Percentiles rank a stretch among this genome's conserved stretches.
Conservation (phyloP, 2,113 vertebrate species). For the Brachionichthys hirsutus region DNA sequence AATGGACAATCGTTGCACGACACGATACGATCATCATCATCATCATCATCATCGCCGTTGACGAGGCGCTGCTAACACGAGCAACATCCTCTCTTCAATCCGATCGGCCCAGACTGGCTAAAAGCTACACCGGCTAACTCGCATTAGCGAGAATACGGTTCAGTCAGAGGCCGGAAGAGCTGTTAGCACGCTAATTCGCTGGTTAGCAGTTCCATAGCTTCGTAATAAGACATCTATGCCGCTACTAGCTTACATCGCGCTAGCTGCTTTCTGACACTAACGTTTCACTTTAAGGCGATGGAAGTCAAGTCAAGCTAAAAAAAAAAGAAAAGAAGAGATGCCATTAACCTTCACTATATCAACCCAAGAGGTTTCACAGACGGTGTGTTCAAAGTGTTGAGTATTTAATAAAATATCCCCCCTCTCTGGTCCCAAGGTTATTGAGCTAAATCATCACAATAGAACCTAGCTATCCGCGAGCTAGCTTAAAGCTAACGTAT, state of each 20-base stretch:
- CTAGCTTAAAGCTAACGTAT: slow-evolving; percentile 56
- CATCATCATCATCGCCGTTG: slow-evolving; percentile 49
- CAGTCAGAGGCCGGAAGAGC: slow-evolving; percentile 13
- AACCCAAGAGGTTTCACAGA: not conserved
- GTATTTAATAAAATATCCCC: not conserved
- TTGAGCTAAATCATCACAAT: slow-evolving; percentile 71
- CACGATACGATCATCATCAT: slow-evolving; percentile 40
- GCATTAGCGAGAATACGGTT: slow-evolving; percentile 8
- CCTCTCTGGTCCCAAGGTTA: slow-evolving; percentile 61
- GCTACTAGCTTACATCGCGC: slow-evolving; percentile 44
- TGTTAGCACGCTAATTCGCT: slow-evolving; percentile 1
- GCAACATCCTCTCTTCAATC: slow-evolving; percentile 28
- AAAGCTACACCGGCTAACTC: slow-evolving; percentile 15
- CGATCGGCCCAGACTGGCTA: slow-evolving; percentile 22
- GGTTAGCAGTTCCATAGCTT: slow-evolving; percentile 1
- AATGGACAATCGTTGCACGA: slow-evolving; percentile 56
- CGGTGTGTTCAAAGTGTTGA: not conserved
- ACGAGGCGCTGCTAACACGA: slow-evolving; percentile 55
- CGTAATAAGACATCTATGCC: slow-evolving; percentile 8
- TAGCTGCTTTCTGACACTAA: slow-evolving; percentile 45
- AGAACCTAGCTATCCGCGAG: slow-evolving; percentile 48
- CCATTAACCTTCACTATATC: no score
- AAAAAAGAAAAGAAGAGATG: no score
- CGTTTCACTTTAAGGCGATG: slow-evolving; percentile 44
- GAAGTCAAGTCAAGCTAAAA: slow-evolving; percentile 19